These are phyloP conservation scores for Hemichromis elongatus DNA, from an alignment of 2,113 vertebrate species.

Conservation along the genomic window DNA sequence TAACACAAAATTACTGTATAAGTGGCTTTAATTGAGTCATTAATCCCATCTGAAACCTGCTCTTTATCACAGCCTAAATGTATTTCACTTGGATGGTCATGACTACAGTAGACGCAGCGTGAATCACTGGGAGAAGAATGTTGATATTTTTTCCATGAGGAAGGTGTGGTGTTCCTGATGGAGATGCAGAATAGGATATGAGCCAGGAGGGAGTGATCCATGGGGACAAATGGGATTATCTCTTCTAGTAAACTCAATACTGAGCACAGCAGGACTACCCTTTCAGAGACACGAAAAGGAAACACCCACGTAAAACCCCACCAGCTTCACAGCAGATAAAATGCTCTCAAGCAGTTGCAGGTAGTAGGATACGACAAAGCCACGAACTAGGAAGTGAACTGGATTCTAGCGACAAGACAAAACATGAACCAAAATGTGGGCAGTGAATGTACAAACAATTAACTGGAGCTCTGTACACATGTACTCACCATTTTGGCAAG, in stretches of 20 bases:
- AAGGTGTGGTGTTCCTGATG: not conserved
- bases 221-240: conserved; percentile 22
- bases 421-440: not conserved
- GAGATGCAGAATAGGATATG: conserved; percentile 5
- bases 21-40: not conserved
- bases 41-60: not conserved
- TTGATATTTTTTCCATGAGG: not conserved
- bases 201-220: conserved; percentile 2
- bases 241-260: conserved; percentile 3
- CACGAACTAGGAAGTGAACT: not conserved
- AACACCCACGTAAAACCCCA: conserved; percentile 16
- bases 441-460: not conserved
- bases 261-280: conserved; percentile 23
- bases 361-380: not conserved
- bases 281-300: conserved; percentile 10
- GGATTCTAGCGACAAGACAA: not conserved
- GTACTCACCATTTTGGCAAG: conserved; percentile 14
- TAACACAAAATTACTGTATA: not conserved
- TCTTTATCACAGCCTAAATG: not conserved
- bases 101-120: not conserved
- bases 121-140: not conserved
- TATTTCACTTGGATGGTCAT: not conserved
- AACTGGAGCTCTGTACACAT: conserved; percentile 9
- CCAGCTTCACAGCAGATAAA: not conserved
- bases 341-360: not conserved